These are phyloP conservation scores for crab-eating macaque (Macaca fascicularis) DNA, from an alignment of 2,113 vertebrate genomes.

Conservation along the genomic window T2T-MFA8v1.1 NC_088376.1:40843501-40844000, in stretches of 20 bases:
- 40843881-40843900: not conserved
- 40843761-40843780: not conserved
- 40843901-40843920: not conserved
- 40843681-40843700: not conserved
- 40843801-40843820: not conserved
- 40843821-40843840: not conserved
- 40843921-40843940: not conserved
- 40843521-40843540: not conserved
- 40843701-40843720: not conserved
- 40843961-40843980: not conserved
- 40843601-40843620: not conserved
- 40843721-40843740: not conserved
- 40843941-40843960: not conserved
- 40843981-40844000: not conserved
- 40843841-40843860: not conserved
- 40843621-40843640: not conserved
- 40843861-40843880: not conserved
- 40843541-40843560: not conserved
- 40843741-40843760: not conserved
- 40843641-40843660: not conserved
- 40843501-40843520: not conserved
- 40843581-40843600: not conserved
- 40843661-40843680: not conserved
- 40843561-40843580: not conserved
- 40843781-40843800: accelerated